These are phyloP conservation scores for Crenuchus spilurus DNA, from an alignment of 2,797 vertebrate genomes.

Conservation along the genomic window DNA sequence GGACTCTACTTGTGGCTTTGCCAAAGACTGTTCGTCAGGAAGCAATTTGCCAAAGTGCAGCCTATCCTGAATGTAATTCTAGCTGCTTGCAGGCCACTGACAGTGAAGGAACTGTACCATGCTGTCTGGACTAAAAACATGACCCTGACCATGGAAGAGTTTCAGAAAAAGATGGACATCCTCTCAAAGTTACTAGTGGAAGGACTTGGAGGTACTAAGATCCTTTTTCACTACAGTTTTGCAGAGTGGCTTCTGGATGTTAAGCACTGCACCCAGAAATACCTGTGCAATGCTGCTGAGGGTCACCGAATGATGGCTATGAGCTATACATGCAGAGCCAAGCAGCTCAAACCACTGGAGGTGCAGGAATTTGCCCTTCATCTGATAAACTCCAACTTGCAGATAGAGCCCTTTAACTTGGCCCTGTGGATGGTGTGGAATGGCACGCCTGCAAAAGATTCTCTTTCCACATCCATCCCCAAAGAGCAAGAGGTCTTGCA, in stretches of 20 bases:
- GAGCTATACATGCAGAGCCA: slow-evolving; percentile 94
- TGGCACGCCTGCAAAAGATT: slow-evolving; percentile 94
- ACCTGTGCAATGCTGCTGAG: slow-evolving; percentile 95
- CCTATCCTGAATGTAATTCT: slow-evolving; percentile 97
- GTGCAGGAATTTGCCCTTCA: slow-evolving; percentile 97
- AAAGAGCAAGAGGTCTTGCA: slow-evolving; percentile 97
- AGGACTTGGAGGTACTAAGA: slow-evolving; percentile 90
- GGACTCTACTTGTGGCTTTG: slow-evolving; percentile 99
- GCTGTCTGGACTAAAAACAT: slow-evolving; percentile 98
- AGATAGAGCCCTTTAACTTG: slow-evolving; percentile 90
- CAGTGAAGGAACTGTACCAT: slow-evolving; percentile 89
- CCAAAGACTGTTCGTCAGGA: slow-evolving; percentile 97
- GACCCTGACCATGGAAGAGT: slow-evolving; percentile 90
- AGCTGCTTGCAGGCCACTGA: slow-evolving; percentile 91
- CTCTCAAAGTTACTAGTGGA: slow-evolving; percentile 93
- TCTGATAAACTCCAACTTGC: slow-evolving; percentile 92
- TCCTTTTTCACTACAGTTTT: slow-evolving; percentile 98
- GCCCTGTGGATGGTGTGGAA: slow-evolving; percentile 99
- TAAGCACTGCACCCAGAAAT: slow-evolving; percentile 99
- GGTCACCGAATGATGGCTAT: slow-evolving; percentile 97
- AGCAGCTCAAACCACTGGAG: slow-evolving; percentile 89
- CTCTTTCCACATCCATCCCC: slow-evolving; percentile 90
- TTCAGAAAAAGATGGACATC: slow-evolving; percentile 97
- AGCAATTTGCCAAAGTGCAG: slow-evolving; percentile 98
- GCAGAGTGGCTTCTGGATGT: slow-evolving; percentile 97